Percentiles rank a stretch among this genome's conserved stretches.
These are phyloP conservation scores for Phaethon lepturus DNA, from an alignment of 2,113 vertebrate genomes.

Conservation along the genomic window DNA sequence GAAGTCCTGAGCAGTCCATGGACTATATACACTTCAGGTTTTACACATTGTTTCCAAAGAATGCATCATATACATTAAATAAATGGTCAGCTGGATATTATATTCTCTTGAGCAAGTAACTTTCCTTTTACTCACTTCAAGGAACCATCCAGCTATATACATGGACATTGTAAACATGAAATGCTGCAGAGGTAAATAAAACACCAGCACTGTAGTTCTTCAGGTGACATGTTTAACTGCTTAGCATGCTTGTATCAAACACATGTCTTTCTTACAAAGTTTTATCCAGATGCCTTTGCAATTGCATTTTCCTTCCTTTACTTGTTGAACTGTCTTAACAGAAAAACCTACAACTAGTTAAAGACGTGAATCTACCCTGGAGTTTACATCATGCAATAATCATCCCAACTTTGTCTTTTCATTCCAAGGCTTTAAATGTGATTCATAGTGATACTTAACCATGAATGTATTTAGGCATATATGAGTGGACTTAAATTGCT, in stretches of 20 bases:
- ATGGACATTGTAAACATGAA: not conserved
- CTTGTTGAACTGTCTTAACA: not conserved
- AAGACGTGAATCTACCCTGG: not conserved
- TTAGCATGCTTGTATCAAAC: not conserved
- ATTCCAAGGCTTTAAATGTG: not conserved
- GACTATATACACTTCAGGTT: not conserved
- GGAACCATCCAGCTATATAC: not conserved
- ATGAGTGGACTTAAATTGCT: not conserved
- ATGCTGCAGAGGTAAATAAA: not conserved
- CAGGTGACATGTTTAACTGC: not conserved
- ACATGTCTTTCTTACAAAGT: not conserved
- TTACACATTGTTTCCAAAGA: not conserved
- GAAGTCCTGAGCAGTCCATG: not conserved
- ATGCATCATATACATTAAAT: not conserved
- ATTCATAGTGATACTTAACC: not conserved
- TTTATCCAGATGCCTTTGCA: not conserved
- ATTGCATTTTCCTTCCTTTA: not conserved
- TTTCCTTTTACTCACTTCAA: not conserved
- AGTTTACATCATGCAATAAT: not conserved
- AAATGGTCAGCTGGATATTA: not conserved
- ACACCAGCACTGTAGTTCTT: not conserved
- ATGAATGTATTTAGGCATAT: not conserved
- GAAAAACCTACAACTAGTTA: not conserved
- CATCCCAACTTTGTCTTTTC: not conserved
- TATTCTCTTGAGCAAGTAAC: not conserved